Conservation (phyloP, 37 sponge, comb jelly and placozoan species). For the Mnemiopsis leidyi region DNA sequence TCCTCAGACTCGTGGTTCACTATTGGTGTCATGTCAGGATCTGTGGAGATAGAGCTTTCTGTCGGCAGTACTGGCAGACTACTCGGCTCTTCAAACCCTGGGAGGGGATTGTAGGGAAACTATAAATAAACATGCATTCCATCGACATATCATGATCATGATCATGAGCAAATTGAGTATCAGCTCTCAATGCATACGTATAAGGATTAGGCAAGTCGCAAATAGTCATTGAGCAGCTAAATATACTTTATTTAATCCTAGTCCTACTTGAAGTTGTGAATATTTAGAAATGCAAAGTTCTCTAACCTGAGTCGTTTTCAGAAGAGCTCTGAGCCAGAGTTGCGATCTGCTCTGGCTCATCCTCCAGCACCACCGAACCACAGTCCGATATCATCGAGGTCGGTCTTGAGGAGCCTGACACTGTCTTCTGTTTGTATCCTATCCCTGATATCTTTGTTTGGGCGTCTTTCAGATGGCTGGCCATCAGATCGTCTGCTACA, state of each 20-base stretch:
- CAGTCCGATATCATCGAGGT: constrained; percentile 19
- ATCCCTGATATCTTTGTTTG: constrained; percentile 27
- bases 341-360: not conserved
- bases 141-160: no score
- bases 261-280: no score
- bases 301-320: not conserved
- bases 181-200: no score
- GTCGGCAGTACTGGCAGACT: not conserved
- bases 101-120: not conserved
- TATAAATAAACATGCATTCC: no score
- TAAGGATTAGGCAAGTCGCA: no score
- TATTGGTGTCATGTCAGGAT: not conserved
- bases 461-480: constrained; percentile 9
- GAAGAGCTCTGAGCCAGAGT: not conserved
- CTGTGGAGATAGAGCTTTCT: not conserved
- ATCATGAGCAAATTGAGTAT: no score
- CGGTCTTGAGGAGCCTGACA: not conserved
- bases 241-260: no score
- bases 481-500: constrained; percentile 30
- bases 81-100: not conserved
- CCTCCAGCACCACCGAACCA: not conserved
- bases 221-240: no score
- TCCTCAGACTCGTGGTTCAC: not conserved
- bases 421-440: constrained; percentile 31
- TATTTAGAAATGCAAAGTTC: not conserved